A percentile compares a stretch with the other conserved stretches of the same genome.
phyloP scores from a whole-genome alignment of 2,888 invertebrate genomes.

The Eudasyphora cyanicolor region DNA sequence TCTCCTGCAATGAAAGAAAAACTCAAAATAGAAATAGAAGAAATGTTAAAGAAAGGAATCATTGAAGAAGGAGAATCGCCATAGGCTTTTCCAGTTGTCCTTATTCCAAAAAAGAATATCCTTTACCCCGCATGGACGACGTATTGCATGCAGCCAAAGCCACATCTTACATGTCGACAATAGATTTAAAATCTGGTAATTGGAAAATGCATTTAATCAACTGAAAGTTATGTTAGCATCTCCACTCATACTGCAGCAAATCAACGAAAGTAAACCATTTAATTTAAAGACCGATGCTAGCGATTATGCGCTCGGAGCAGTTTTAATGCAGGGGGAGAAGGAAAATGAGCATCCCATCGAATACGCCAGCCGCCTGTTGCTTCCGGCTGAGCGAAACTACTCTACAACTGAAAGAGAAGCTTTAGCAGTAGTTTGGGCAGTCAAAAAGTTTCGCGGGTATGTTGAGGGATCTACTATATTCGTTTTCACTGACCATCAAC shows the following conservation, averaged over 20 bases:
- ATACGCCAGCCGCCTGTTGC: constrained; percentile 31
- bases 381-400: no score
- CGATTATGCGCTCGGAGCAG: constrained; percentile 58
- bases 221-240: constrained; percentile 20
- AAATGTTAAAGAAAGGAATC: constrained; percentile 28
- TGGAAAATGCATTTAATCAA: not conserved
- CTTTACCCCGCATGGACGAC: no score
- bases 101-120: no score
- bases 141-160: no score
- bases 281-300: constrained; percentile 56
- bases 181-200: no score
- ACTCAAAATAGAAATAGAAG: constrained; percentile 9
- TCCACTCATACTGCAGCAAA: constrained; percentile 30
- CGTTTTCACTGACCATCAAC: constrained; percentile 77
- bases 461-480: constrained; percentile 72
- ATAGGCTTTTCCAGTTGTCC: constrained; percentile 24
- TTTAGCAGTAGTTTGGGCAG: no score
- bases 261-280: constrained; percentile 24
- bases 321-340: no score
- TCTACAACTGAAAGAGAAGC: no score
- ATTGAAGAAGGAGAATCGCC: constrained; percentile 39
- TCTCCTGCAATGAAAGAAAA: constrained; percentile 40
- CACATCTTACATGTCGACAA: no score
- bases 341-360: constrained; percentile 56
- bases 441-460: constrained; percentile 76